Percentiles rank a stretch among this genome's conserved stretches.
Conservation (phyloP, 2,113 vertebrate genomes). For the Syngnathus floridae region DNA sequence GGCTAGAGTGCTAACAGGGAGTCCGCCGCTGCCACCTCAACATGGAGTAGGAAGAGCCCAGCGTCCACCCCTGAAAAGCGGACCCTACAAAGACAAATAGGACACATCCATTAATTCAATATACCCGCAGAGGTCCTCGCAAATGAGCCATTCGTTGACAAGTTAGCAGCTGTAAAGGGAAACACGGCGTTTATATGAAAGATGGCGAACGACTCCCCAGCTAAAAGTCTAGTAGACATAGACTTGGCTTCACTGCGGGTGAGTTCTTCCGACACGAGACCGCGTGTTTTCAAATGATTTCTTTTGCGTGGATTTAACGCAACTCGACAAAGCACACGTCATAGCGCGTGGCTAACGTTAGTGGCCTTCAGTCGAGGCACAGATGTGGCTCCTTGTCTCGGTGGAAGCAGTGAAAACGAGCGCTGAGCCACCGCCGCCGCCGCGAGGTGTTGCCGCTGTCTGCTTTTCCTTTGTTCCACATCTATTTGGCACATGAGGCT, state of each 20-base stretch:
- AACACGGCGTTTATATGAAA: constrained; percentile 66
- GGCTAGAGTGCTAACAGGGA: constrained; percentile 44
- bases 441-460: constrained; percentile 65
- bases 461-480: constrained; percentile 69
- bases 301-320: neutral
- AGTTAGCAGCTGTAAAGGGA: constrained; percentile 23
- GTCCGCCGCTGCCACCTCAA: constrained; percentile 69
- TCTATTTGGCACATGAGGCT: constrained; percentile 56
- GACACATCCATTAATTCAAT: constrained; percentile 3
- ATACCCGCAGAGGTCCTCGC: constrained; percentile 6
- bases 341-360: accelerated
- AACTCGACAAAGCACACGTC: neutral
- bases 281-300: constrained; percentile 11
- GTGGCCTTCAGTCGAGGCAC: neutral
- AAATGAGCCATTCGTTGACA: constrained; percentile 27
- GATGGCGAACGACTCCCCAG: constrained; percentile 98
- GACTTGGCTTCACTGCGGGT: constrained; percentile 94
- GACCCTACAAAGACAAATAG: constrained; percentile 36
- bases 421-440: constrained; percentile 41
- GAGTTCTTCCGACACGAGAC: constrained; percentile 60
- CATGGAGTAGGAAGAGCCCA: constrained; percentile 68
- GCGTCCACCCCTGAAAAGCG: constrained; percentile 25
- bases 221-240: constrained; percentile 96
- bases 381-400: neutral
- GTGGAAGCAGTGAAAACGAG: constrained; percentile 37